Evolutionary conservation across 2,797 vertebrate species (phyloP).

Genomic region (Nyctibius grandis): DNA sequence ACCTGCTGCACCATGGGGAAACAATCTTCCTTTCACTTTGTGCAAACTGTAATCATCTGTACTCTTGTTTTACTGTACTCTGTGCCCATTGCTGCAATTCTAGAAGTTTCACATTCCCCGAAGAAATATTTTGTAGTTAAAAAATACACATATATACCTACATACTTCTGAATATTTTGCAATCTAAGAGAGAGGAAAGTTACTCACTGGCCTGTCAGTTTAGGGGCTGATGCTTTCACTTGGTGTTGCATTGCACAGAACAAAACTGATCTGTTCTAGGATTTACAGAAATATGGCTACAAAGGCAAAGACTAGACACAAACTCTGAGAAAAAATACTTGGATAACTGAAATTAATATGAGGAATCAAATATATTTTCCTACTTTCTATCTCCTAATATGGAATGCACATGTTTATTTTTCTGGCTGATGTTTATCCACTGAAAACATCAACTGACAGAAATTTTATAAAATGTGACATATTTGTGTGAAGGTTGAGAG

Average conservation of each 20-base stretch:
- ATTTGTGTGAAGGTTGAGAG: not conserved
- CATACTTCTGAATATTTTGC: not conserved
- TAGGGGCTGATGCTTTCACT: not conserved
- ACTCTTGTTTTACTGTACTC: not conserved
- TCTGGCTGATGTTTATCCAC: not conserved
- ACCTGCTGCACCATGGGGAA: not conserved
- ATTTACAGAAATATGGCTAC: not conserved
- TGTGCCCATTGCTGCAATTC: not conserved
- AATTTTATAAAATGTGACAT: not conserved
- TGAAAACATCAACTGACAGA: not conserved
- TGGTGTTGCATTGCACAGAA: not conserved
- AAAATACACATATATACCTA: not conserved
- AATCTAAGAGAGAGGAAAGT: not conserved
- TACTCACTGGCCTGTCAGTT: not conserved
- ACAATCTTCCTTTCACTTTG: not conserved
- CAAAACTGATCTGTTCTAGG: not conserved
- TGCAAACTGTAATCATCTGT: not conserved
- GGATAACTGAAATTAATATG: not conserved
- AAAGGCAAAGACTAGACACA: not conserved
- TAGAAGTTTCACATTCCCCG: not conserved
- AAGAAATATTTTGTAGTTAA: not conserved
- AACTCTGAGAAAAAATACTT: not conserved
- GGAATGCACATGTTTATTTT: conserved; percentile 8
- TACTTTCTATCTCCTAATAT: not conserved
- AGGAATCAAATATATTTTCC: not conserved